These are phyloP conservation scores for Rhodeus uyekii DNA, from an alignment of 2,797 vertebrate genomes.

Conservation along the genomic window DNA sequence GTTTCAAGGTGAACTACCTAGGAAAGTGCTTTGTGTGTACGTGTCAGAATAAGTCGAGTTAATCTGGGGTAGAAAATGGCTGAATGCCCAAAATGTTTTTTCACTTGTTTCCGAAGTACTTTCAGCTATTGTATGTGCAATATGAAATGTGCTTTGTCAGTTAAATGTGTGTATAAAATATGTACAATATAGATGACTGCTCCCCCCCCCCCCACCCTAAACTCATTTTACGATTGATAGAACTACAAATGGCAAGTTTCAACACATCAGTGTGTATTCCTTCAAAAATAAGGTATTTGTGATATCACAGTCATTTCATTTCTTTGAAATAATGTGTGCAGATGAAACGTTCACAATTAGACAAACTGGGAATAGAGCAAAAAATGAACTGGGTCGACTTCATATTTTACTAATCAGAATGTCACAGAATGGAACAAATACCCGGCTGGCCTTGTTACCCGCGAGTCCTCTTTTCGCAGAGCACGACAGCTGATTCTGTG, in stretches of 20 bases:
- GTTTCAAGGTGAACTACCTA: slow-evolving; percentile 40
- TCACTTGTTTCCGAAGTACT: slow-evolving; percentile 10
- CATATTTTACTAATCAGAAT: background rate
- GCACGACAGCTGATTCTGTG: slow-evolving; percentile 60
- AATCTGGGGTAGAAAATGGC: slow-evolving; percentile 44
- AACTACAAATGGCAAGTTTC: background rate
- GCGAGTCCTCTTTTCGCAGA: slow-evolving; percentile 48
- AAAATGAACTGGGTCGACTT: background rate
- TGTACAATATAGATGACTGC: background rate
- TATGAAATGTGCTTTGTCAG: background rate
- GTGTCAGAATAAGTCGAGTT: slow-evolving; percentile 39
- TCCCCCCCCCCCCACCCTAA: background rate
- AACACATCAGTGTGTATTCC: background rate
- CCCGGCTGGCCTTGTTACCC: slow-evolving; percentile 55
- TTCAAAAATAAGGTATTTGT: background rate
- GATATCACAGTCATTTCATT: background rate
- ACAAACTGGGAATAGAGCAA: background rate
- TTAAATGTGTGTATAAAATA: background rate
- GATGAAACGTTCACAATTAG: background rate
- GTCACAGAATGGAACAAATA: slow-evolving; percentile 13
- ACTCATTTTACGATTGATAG: background rate
- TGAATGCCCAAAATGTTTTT: slow-evolving; percentile 44
- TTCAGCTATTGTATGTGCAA: background rate
- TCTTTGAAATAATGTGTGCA: background rate
- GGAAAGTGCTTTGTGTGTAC: slow-evolving; percentile 3